A percentile compares a stretch with the other conserved stretches of the same genome.
phyloP scores from a whole-genome alignment of 64 coral and sea anemone genomes.

The Actinia equina region DNA sequence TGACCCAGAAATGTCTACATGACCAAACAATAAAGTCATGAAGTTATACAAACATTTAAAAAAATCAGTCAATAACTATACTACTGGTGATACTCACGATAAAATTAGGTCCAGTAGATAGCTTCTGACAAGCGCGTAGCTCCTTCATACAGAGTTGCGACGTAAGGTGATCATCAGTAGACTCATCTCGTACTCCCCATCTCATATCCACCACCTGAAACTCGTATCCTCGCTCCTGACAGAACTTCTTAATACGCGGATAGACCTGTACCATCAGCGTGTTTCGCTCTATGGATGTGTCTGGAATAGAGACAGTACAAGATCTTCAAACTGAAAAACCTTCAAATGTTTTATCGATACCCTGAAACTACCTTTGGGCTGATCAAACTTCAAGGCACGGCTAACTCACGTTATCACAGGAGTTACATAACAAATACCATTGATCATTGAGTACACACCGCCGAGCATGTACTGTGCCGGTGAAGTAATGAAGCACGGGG shows the following conservation, averaged over 20 bases:
- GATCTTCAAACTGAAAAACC: no score
- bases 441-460: no score
- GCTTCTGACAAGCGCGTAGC: conserved; percentile 85
- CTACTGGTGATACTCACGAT: conserved; percentile 52
- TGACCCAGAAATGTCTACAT: conserved; percentile 95
- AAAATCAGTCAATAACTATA: not conserved
- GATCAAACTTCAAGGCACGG: no score
- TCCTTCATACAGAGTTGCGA: conserved; percentile 96
- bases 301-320: conserved; percentile 1
- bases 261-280: conserved; percentile 90
- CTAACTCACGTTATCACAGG: no score
- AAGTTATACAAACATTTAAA: no score
- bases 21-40: not conserved
- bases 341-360: no score
- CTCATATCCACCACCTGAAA: conserved; percentile 99
- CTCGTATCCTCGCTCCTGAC: conserved; percentile 90
- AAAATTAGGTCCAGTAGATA: conserved; percentile 97
- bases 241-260: conserved; percentile 81
- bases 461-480: no score
- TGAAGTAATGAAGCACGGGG: no score
- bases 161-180: conserved; percentile 97
- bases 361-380: no score
- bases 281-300: conserved; percentile 93
- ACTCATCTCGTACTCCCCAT: conserved; percentile 97
- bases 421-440: no score